Evolutionary conservation across 2,797 vertebrate species (phyloP), one percentile per base, ranked within the genome.

Genomic region (Antennarius maculatus): DNA sequence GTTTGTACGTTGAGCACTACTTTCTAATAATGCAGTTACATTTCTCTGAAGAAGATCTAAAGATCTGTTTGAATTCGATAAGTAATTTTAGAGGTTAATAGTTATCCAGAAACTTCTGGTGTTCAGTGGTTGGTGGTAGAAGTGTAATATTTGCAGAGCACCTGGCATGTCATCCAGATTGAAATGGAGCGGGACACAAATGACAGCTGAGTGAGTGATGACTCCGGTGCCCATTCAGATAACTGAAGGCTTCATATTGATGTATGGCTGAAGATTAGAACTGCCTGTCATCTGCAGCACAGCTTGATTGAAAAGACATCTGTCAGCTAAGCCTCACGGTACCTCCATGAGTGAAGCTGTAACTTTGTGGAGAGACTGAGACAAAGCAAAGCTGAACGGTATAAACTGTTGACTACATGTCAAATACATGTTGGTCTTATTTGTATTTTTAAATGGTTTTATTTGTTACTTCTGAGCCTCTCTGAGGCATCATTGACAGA

Each of bases 241-340:
- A 63, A 65, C 14, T 17, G 50, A 53, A 39, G 41, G 17, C 64
- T 61, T 70, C 55, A 11, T 51, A 10, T 54, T 50, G 57, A 62
- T 50, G 63, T 61, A 57, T 54, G 61, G 31, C 28, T 55, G 42
- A 70, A 68, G 75, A 80, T 47, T 60, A 66, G 11, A 65, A 18
- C 39, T 70, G 74, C 80, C 68, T 68, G 13, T 75, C 69, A 71
- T 76, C 45, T 61, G 1, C 60, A 55, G 43, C 45, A 28, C 51
- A 12, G 37, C 71, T 61, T 41, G 47, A 68, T 39, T 28, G 29
- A 53, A 67, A 66, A 59, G 57, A 51, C 54, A 18, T 68, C 29
- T 18, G 56, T 66, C n/a, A 31, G 34, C 28, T 27, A 41, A 66
- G 54, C n/a, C 48, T n/a, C 15, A 23, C 3, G 14, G 43, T 27